These are phyloP conservation scores for Tachypleus tridentatus DNA, from an alignment of 1,140 invertebrate species.

Conservation along the genomic window DNA sequence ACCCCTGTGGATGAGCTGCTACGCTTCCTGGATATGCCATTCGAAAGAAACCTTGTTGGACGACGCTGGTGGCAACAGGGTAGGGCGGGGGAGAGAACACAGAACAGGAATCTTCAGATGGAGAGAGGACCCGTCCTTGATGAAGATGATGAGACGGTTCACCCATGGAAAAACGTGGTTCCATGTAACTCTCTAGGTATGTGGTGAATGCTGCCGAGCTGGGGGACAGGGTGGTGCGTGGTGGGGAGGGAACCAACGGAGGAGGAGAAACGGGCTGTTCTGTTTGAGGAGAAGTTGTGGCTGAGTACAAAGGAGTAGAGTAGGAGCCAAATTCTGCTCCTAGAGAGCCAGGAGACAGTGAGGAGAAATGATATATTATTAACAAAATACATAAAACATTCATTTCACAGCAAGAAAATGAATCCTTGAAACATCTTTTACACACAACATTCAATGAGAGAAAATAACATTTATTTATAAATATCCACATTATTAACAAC, in stretches of 20 bases:
- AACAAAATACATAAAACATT: too few relatives aligned
- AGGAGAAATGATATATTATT: not conserved
- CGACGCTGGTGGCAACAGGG: conserved; percentile 23
- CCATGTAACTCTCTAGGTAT: conserved; percentile 70
- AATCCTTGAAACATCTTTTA: too few relatives aligned
- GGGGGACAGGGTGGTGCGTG: conserved; percentile 48
- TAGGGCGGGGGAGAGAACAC: conserved; percentile 69
- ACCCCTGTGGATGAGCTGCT: too few relatives aligned
- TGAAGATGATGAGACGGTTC: conserved; percentile 13
- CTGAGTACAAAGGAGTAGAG: conserved; percentile 17
- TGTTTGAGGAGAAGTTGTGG: conserved; percentile 1
- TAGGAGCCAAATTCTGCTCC: conserved; percentile 18
- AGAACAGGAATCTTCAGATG: conserved; percentile 62
- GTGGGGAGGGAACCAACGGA: conserved; percentile 8
- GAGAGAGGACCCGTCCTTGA: conserved; percentile 28
- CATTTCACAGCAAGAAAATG: too few relatives aligned
- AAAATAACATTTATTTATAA: too few relatives aligned
- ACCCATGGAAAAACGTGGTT: conserved; percentile 42
- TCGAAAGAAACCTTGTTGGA: too few relatives aligned
- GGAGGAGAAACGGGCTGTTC: conserved; percentile 2
- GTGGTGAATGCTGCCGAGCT: conserved; percentile 70
- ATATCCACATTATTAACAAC: too few relatives aligned
- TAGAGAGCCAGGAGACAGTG: conserved; percentile 1
- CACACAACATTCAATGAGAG: too few relatives aligned
- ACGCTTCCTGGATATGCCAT: too few relatives aligned